Conservation (phyloP, 2,113 vertebrate genomes). For the Calypte anna region DNA sequence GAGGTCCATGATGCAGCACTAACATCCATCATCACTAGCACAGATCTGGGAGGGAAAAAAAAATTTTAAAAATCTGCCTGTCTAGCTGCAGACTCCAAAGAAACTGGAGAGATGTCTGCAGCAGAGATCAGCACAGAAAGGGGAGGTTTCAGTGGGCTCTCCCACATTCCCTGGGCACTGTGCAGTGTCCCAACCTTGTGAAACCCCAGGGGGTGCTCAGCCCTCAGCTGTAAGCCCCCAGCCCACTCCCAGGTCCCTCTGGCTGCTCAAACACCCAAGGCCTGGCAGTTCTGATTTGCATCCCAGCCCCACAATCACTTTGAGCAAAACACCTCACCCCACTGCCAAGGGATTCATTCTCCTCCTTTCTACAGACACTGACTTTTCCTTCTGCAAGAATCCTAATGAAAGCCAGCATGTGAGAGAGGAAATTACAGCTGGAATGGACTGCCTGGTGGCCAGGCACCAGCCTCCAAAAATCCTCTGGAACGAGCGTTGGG, state of each 20-base stretch:
- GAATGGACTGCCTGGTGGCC: neutral
- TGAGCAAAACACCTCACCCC: neutral
- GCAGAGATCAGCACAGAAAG: neutral
- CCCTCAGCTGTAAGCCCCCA: neutral
- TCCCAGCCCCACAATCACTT: neutral
- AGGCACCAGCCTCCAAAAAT: neutral
- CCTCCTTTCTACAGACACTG: neutral
- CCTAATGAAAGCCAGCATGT: neutral
- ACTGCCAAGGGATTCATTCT: conserved; percentile 14
- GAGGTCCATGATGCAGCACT: neutral
- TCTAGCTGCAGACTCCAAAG: neutral
- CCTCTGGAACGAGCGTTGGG: neutral
- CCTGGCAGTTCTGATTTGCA: neutral
- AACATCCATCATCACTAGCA: rapidly evolving
- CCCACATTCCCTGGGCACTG: neutral
- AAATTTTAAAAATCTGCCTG: neutral
- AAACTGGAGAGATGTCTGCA: neutral
- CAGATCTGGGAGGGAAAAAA: neutral
- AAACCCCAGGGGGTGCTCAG: neutral
- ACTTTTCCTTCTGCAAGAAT: neutral
- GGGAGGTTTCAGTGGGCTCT: rapidly evolving
- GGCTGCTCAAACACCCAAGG: neutral
- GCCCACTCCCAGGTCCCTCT: neutral
- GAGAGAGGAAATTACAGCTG: neutral
- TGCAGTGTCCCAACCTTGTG: neutral